Evolutionary conservation across 2,797 vertebrate genomes (phyloP).

Genomic region (Myotis pilosus): DNA sequence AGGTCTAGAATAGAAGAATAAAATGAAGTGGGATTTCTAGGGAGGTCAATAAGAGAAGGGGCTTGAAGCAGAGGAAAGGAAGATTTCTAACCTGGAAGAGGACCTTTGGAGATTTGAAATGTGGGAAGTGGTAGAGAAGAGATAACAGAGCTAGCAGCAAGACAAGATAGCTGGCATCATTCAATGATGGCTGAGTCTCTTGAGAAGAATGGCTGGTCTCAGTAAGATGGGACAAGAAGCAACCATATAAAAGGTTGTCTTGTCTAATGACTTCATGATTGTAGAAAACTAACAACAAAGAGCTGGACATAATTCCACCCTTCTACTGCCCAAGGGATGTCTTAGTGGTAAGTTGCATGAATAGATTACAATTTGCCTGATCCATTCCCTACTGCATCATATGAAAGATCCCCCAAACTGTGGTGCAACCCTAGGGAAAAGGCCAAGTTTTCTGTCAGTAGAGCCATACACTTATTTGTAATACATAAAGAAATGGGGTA

Average conservation of each 20-base stretch:
- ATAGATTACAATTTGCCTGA: neutral
- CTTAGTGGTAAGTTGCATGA: too few relatives aligned
- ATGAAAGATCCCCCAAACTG: neutral
- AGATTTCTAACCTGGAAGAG: neutral
- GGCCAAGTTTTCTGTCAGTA: neutral
- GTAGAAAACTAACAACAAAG: neutral
- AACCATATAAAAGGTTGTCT: neutral
- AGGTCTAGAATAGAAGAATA: neutral
- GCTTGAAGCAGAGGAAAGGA: neutral
- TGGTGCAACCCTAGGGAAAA: neutral
- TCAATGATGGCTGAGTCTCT: fast-evolving
- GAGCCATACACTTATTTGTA: neutral
- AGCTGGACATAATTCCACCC: neutral
- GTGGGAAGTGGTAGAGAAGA: neutral
- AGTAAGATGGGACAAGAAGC: fast-evolving
- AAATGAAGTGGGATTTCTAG: neutral
- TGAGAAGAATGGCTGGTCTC: neutral
- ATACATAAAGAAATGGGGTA: neutral
- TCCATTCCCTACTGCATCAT: neutral
- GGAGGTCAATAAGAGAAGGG: neutral
- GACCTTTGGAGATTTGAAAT: neutral
- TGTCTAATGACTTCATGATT: too few relatives aligned
- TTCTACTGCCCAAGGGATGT: neutral
- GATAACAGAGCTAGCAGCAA: neutral
- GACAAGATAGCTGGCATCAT: neutral